phyloP scores from a whole-genome alignment of 1,140 invertebrate species.

The Campoletis sonorensis region DNA sequence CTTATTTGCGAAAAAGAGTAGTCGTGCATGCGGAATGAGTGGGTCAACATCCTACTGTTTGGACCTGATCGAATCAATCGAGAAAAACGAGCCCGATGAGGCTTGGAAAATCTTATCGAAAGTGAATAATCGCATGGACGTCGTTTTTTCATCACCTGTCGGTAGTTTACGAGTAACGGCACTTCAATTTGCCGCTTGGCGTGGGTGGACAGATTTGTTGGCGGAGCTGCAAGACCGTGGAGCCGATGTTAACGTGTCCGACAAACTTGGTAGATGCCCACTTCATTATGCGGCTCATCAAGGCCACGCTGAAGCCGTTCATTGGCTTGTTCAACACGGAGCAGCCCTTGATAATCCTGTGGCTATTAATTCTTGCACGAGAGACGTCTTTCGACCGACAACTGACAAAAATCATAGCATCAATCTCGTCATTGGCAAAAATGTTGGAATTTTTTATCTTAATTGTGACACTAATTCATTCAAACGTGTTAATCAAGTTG shows the following conservation, averaged over 20 bases:
- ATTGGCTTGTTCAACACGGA: slow-evolving; percentile 51
- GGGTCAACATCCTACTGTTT: neutral
- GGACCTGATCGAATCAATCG: slow-evolving; percentile 6
- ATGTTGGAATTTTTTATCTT: too few relatives aligned
- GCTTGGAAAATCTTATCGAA: slow-evolving; percentile 31
- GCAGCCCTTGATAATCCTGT: slow-evolving; percentile 41
- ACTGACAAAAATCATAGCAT: neutral
- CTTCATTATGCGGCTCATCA: slow-evolving; percentile 57
- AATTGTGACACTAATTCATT: neutral
- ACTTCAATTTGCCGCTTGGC: slow-evolving; percentile 58
- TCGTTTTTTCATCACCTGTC: neutral
- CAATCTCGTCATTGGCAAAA: slow-evolving; percentile 28
- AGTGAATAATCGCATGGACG: neutral
- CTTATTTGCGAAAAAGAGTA: neutral
- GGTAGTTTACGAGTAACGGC: slow-evolving; percentile 19
- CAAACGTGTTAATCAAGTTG: too few relatives aligned
- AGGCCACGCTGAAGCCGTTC: slow-evolving; percentile 22
- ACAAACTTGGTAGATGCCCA: slow-evolving; percentile 57
- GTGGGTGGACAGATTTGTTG: slow-evolving; percentile 50
- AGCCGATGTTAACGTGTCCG: slow-evolving; percentile 53
- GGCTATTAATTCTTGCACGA: slow-evolving; percentile 49
- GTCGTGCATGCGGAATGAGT: slow-evolving; percentile 8
- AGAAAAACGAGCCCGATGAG: slow-evolving; percentile 5
- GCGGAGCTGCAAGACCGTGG: slow-evolving; percentile 46
- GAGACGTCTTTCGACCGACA: neutral